Base-by-base conservation (phyloP, 2,888 invertebrate species). In the Chrysotoxum bicinctum region DNA sequence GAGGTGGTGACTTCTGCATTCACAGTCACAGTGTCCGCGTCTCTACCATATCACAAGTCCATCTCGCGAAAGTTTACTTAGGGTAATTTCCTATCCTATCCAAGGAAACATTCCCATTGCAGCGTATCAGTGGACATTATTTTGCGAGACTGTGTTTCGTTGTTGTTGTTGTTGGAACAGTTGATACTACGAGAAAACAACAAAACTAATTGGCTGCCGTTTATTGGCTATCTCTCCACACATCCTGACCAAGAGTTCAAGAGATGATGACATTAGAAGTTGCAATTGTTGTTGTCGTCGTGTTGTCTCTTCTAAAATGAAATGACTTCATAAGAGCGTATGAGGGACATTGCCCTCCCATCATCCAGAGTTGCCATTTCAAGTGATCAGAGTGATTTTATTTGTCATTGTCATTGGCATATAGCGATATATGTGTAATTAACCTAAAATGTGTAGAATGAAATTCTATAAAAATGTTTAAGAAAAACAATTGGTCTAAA, bases 11-110 rank as follows among this genome's bases (percentile, higher is more conserved):
- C 58, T 58, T 43, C 26, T n/a, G 8, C 35, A 66, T 21, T 48
- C 48, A 45, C 40, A 37, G 60, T 21, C 70, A 30, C 30, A 43
- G 23, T 14, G 52, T 50, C 26, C 26, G 26, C 64, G 21, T 45
- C 54, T 54, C 6, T 48, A 48, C 68, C 80, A 72, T 85, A 80
- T 80, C 84, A 68, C 72, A 70, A 76, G 80, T 80, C 75, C 85
- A 81, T 85, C 85, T 77, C 73, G 80, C 85, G 85, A 85, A 85
- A 85, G 85, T 85, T 85, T 85, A 77, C 76, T 81, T 85, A 85
- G 80, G 85, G 85, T 81, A 85, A 85, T 85, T 85, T 85, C 76
- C 56, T 58, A 32, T 80, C 68, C 26, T 26, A 26, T 26, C 26
- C 60, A 68, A 73, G 77, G 81, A 85, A 85, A 76, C 72, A 76